A percentile compares a stretch with the other conserved stretches of the same genome.
These are phyloP conservation scores for Phaethornis superciliosus DNA, from an alignment of 2,113 vertebrate genomes.

Conservation along the genomic window DNA sequence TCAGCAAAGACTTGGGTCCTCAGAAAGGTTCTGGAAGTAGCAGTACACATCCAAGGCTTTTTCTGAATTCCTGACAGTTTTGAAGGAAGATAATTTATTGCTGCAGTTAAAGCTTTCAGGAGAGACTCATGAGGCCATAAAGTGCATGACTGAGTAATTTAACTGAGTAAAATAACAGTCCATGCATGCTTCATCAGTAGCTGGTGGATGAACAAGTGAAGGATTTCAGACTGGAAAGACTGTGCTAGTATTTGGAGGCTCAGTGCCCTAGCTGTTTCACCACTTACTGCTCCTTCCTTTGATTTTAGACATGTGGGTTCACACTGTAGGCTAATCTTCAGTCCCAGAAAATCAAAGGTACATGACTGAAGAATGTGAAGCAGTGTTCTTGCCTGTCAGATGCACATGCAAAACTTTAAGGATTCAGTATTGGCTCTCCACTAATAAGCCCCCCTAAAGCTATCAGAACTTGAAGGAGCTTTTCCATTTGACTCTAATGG, in stretches of 20 bases:
- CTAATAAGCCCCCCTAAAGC: not conserved
- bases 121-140: not conserved
- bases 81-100: not conserved
- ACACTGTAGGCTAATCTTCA: not conserved
- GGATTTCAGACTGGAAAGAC: not conserved
- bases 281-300: not conserved
- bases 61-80: not conserved
- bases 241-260: not conserved
- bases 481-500: not conserved
- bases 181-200: not conserved
- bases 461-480: not conserved
- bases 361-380: not conserved
- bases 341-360: not conserved
- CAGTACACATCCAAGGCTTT: not conserved
- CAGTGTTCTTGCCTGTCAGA: not conserved
- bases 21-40: not conserved
- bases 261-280: not conserved
- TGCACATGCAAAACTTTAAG: not conserved
- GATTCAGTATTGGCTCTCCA: not conserved
- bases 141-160: not conserved
- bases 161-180: not conserved
- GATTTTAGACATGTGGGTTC: not conserved
- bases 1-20: not conserved
- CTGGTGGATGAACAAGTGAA: not conserved
- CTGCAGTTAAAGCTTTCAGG: not conserved